Evolutionary conservation across 35 echinoderm and acorn worm genomes (phyloP).

Genomic region (Patiria miniata): DNA sequence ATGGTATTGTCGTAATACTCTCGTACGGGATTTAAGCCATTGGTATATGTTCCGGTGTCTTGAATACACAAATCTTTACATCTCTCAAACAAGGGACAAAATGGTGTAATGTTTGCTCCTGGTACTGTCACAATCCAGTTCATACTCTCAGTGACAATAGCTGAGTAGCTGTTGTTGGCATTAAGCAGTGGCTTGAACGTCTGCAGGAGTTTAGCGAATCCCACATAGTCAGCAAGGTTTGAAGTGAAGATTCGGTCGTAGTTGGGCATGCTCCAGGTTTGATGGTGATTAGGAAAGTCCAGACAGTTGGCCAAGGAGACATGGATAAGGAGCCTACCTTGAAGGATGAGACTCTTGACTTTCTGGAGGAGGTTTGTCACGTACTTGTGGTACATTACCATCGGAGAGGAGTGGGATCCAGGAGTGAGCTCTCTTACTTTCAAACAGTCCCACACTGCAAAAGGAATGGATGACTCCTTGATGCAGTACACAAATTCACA

Average conservation of each 20-base stretch:
- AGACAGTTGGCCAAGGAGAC: conserved; percentile 39
- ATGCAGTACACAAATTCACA: conserved; percentile 54
- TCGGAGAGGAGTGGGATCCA: conserved; percentile 12
- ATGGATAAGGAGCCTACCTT: conserved; percentile 29
- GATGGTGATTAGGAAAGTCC: not conserved
- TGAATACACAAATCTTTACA: too few species aligned
- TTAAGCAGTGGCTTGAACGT: conserved; percentile 47
- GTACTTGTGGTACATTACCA: conserved; percentile 40
- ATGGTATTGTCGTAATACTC: conserved; percentile 69
- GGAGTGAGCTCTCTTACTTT: not conserved
- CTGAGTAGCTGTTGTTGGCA: conserved; percentile 49
- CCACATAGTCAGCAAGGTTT: conserved; percentile 53
- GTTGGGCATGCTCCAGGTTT: not conserved
- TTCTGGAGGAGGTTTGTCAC: conserved; percentile 7
- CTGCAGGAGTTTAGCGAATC: conserved; percentile 15
- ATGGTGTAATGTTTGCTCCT: not conserved
- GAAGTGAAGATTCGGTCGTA: conserved; percentile 75
- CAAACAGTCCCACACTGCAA: conserved; percentile 59
- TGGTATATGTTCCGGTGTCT: not conserved
- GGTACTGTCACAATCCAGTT: conserved; percentile 35
- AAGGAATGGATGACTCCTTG: conserved; percentile 18
- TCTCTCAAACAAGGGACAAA: too few species aligned
- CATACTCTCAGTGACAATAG: conserved; percentile 51
- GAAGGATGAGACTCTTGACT: conserved; percentile 21
- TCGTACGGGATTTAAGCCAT: too few species aligned